These are phyloP conservation scores for Meandrina meandrites DNA, from an alignment of 92 coral and sea anemone genomes.

Conservation along the genomic window DNA sequence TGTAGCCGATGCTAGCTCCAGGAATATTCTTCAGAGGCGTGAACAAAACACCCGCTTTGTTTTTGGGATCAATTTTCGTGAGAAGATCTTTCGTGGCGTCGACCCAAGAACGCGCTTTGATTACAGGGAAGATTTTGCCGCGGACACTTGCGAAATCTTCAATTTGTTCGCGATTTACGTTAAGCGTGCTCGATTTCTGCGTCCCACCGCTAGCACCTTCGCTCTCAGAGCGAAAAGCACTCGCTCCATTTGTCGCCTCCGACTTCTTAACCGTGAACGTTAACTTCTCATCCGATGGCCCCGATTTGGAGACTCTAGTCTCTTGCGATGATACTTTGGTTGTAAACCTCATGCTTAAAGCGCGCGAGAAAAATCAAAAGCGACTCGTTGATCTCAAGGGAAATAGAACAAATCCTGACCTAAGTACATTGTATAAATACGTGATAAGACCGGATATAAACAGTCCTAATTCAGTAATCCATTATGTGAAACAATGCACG, in stretches of 20 bases:
- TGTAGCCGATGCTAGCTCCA: slow-evolving; percentile 72
- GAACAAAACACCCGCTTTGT: slow-evolving; percentile 69
- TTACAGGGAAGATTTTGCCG: slow-evolving; percentile 74
- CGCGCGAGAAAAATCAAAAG: slow-evolving; percentile 16
- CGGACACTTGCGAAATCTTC: slow-evolving; percentile 81
- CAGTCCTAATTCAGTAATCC: slow-evolving; percentile 40
- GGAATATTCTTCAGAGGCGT: slow-evolving; percentile 77
- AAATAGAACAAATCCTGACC: slow-evolving; percentile 14
- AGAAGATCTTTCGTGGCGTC: slow-evolving; percentile 72
- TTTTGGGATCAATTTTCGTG: slow-evolving; percentile 63
- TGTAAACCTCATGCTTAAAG: slow-evolving; percentile 33
- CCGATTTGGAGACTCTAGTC: slow-evolving; percentile 14
- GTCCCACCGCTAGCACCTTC: slow-evolving; percentile 39
- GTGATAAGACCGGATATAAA: slow-evolving; percentile 30
- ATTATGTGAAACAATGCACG: slow-evolving; percentile 6
- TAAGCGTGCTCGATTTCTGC: slow-evolving; percentile 67
- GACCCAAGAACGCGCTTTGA: slow-evolving; percentile 83
- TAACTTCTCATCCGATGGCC: slow-evolving; percentile 23
- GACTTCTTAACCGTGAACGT: slow-evolving; percentile 46
- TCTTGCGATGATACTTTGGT: slow-evolving; percentile 37
- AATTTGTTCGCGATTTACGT: slow-evolving; percentile 71
- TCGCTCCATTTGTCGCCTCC: slow-evolving; percentile 18
- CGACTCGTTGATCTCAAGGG: slow-evolving; percentile 25
- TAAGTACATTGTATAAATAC: slow-evolving; percentile 6
- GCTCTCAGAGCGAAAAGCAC: neutral